A percentile compares a stretch with the other conserved stretches of the same genome.
Evolutionary conservation across 2,113 vertebrate genomes (phyloP).

Genomic region (Bujurquina vittata): DNA sequence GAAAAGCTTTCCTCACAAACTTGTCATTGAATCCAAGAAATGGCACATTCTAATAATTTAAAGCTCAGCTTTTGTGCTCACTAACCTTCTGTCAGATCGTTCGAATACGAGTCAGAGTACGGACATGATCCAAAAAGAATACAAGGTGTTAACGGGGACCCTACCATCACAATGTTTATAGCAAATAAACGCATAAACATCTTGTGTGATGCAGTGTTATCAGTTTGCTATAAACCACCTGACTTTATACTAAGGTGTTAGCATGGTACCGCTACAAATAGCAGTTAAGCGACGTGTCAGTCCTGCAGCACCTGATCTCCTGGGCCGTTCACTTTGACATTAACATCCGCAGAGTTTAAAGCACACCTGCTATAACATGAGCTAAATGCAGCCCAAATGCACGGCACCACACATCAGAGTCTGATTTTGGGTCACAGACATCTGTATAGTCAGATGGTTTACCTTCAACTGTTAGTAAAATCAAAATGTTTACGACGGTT

Average conservation of each 20-base stretch:
- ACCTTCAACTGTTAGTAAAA: conserved; percentile 64
- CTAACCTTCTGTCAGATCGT: neutral
- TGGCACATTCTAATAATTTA: neutral
- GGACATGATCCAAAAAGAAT: neutral
- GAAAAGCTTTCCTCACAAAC: neutral
- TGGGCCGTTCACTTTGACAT: neutral
- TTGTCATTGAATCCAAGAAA: neutral
- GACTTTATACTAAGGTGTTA: neutral
- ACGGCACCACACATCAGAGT: neutral
- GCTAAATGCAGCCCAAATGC: neutral
- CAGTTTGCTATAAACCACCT: neutral
- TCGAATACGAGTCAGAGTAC: too few species aligned
- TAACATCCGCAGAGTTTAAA: neutral
- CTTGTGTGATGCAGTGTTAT: neutral
- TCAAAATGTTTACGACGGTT: conserved; percentile 45
- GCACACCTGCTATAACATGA: neutral
- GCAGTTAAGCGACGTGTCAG: neutral
- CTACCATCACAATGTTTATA: neutral
- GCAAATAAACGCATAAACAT: neutral
- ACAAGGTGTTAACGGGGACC: neutral
- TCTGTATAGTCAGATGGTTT: neutral
- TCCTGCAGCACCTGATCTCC: neutral
- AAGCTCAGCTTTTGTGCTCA: neutral
- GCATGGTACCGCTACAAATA: neutral
- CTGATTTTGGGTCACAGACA: neutral